Conservation (phyloP, 2,888 invertebrate species). For the Drosophila mayaguana region DNA sequence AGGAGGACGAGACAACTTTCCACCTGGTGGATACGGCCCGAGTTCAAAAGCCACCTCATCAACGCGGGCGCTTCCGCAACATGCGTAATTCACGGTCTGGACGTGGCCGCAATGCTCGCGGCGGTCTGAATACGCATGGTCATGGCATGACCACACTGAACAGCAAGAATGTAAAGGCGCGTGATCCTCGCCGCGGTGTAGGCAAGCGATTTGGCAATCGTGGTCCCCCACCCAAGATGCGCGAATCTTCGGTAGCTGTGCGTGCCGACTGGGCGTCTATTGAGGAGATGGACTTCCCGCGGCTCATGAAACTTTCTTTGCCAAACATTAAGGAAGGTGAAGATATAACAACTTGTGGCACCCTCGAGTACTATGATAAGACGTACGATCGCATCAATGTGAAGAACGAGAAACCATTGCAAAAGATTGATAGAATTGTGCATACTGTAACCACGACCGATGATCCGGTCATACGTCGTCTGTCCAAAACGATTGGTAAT, state of each 20-base stretch:
- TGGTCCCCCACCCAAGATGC: conserved; percentile 94
- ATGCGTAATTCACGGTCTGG: conserved; percentile 87
- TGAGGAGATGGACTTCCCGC: conserved; percentile 99
- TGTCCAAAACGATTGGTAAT: conserved; percentile 97
- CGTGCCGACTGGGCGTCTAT: conserved; percentile 98
- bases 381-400: conserved; percentile 98
- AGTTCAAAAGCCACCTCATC: conserved; percentile 96
- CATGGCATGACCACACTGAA: conserved; percentile 92
- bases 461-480: conserved; percentile 97
- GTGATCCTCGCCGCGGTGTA: conserved; percentile 90
- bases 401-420: conserved; percentile 96
- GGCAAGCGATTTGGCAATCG: conserved; percentile 85
- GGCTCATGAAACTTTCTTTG: conserved; percentile 95
- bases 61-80: conserved; percentile 95
- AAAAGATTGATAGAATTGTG: conserved; percentile 98
- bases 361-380: conserved; percentile 98
- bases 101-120: conserved; percentile 88
- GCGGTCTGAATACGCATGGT: conserved; percentile 88
- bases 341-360: conserved; percentile 94
- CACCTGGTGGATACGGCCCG: conserved; percentile 98
- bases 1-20: conserved; percentile 99
- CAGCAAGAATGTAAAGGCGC: conserved; percentile 93
- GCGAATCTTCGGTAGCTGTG: conserved; percentile 98
- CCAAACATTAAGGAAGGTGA: conserved; percentile 95
- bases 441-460: conserved; percentile 98